phyloP scores from a whole-genome alignment of 2,797 vertebrate genomes.

The Octomys mimax region DNA sequence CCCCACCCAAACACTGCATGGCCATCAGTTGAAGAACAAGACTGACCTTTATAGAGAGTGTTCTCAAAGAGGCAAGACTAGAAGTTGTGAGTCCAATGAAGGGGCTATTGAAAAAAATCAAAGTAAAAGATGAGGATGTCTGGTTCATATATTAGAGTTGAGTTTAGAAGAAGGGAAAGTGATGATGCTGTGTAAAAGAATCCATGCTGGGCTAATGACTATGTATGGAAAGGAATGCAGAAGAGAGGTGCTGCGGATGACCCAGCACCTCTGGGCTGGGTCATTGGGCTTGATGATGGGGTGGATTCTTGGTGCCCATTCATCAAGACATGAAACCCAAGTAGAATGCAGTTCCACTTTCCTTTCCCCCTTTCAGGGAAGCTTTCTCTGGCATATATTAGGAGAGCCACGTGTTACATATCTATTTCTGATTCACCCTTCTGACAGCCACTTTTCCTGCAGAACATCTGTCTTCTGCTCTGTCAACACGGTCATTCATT shows the following conservation, averaged over 20 bases:
- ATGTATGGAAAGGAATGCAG: background rate
- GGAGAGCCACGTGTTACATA: background rate
- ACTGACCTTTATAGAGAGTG: background rate
- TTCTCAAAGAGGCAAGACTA: background rate
- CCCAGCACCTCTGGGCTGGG: no score
- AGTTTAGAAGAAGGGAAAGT: conserved; percentile 1
- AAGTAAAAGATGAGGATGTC: background rate
- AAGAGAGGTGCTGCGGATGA: background rate
- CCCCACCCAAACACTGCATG: background rate
- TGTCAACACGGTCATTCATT: background rate
- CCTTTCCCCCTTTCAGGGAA: background rate
- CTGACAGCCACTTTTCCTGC: background rate
- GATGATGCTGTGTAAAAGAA: background rate
- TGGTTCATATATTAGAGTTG: background rate
- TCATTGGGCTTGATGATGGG: background rate
- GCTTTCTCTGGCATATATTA: background rate
- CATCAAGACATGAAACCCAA: background rate
- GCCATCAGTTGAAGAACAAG: background rate
- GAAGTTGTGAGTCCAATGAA: background rate
- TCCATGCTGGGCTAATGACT: background rate
- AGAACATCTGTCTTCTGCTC: background rate
- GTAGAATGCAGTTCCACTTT: background rate
- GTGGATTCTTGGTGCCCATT: background rate
- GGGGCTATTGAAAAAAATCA: background rate
- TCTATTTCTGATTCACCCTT: background rate